Conservation (phyloP, 2,113 vertebrate species). For the Phylloscopus whistleri region DNA sequence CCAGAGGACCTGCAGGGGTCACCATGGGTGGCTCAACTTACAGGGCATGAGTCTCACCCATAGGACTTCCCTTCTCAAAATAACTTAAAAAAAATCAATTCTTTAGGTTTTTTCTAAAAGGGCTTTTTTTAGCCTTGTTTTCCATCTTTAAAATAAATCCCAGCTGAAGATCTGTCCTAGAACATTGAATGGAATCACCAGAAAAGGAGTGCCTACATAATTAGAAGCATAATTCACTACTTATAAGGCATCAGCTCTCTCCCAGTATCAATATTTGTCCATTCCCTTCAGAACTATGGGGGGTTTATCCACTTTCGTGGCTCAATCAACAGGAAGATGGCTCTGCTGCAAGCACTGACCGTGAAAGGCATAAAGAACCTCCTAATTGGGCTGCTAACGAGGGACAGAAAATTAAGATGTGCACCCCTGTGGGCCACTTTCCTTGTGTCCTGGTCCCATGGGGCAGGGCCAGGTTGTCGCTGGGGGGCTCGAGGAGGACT, state of each 20-base stretch:
- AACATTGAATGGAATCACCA: neutral
- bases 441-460: fast-evolving
- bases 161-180: neutral
- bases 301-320: neutral
- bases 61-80: neutral
- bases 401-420: neutral
- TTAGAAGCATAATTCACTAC: neutral
- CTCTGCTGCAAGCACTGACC: neutral
- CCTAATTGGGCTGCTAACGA: neutral
- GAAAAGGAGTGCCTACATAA: neutral
- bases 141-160: neutral
- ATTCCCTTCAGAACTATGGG: neutral
- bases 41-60: neutral
- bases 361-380: neutral
- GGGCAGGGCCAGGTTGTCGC: fast-evolving
- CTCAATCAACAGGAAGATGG: neutral
- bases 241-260: neutral
- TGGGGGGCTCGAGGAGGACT: too few species aligned
- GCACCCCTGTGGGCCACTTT: neutral
- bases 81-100: neutral
- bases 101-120: neutral
- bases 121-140: neutral
- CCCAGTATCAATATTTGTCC: neutral
- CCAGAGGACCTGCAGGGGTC: neutral
- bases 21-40: neutral